A percentile compares a stretch with the other conserved stretches of the same genome.
phyloP scores from a whole-genome alignment of 2,113 vertebrate species.

The Grallaria varia region DNA sequence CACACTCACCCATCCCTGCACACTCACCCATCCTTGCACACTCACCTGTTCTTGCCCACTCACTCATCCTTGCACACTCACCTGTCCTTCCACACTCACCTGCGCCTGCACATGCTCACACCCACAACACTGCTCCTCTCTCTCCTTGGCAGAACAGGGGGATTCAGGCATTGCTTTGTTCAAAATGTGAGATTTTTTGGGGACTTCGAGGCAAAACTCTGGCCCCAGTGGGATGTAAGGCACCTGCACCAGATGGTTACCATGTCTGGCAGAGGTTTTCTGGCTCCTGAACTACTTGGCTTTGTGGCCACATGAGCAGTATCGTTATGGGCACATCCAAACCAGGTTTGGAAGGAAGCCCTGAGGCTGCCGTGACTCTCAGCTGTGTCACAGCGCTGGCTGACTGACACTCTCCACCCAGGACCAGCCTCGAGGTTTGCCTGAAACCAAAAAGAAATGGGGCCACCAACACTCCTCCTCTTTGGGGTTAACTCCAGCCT shows the following conservation, averaged over 20 bases:
- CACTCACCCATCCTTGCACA: neutral
- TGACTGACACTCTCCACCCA: fast-evolving
- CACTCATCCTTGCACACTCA: too few species aligned
- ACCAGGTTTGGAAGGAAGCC: neutral
- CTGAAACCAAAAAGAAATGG: fast-evolving
- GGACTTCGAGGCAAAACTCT: neutral
- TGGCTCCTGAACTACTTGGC: fast-evolving
- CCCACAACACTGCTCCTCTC: fast-evolving
- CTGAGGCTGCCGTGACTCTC: neutral
- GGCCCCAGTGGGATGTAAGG: fast-evolving
- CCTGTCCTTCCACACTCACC: neutral
- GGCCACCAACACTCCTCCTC: neutral
- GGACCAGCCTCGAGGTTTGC: fast-evolving
- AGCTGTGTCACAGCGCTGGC: fast-evolving
- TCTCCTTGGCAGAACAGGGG: neutral
- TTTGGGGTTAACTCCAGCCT: fast-evolving
- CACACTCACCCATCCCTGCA: neutral
- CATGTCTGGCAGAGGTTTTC: neutral
- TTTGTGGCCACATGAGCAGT: fast-evolving
- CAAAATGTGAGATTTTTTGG: neutral
- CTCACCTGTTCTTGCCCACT: too few species aligned
- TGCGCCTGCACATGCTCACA: fast-evolving
- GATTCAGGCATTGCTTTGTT: neutral
- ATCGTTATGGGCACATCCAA: neutral
- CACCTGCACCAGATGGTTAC: fast-evolving